Percentiles rank a stretch among this genome's conserved stretches.
Conservation (phyloP, 2,888 invertebrate species). For the Agrotis clavis region DNA sequence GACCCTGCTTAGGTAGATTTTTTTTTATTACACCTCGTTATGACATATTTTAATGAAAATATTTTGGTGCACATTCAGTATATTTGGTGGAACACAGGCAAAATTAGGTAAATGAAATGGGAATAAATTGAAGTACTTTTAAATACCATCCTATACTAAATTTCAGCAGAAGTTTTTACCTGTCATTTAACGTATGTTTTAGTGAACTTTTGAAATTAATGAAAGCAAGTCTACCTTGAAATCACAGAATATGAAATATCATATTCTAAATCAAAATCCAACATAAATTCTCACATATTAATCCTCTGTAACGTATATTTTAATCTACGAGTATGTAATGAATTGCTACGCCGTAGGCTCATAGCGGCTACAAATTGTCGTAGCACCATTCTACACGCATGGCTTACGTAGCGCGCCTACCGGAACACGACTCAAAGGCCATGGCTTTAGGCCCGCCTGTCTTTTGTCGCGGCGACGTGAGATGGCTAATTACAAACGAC, state of each 20-base stretch:
- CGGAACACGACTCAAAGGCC: slow-evolving; percentile 71
- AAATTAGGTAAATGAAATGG: too few species aligned
- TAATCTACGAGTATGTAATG: slow-evolving; percentile 35
- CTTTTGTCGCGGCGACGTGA: slow-evolving; percentile 74
- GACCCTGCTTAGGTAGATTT: too few species aligned
- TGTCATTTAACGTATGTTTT: background rate
- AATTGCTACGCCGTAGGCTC: slow-evolving; percentile 51
- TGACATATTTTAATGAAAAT: too few species aligned
- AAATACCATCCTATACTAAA: background rate
- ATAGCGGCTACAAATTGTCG: slow-evolving; percentile 46
- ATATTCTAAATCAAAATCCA: slow-evolving; percentile 20
- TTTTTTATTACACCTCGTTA: too few species aligned
- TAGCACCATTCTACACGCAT: slow-evolving; percentile 69
- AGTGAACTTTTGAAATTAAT: slow-evolving; percentile 1
- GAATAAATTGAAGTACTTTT: too few species aligned
- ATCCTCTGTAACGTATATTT: slow-evolving; percentile 27
- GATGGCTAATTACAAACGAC: slow-evolving; percentile 79
- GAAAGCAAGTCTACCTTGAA: slow-evolving; percentile 1
- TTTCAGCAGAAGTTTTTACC: background rate
- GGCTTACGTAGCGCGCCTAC: slow-evolving; percentile 64
- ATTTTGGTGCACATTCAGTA: too few species aligned
- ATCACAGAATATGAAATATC: background rate
- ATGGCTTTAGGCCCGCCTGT: slow-evolving; percentile 60
- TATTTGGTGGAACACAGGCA: too few species aligned
- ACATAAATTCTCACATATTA: background rate